Evolutionary conservation across 2,888 invertebrate species (phyloP).

Genomic region (Cheilosia vernalis): DNA sequence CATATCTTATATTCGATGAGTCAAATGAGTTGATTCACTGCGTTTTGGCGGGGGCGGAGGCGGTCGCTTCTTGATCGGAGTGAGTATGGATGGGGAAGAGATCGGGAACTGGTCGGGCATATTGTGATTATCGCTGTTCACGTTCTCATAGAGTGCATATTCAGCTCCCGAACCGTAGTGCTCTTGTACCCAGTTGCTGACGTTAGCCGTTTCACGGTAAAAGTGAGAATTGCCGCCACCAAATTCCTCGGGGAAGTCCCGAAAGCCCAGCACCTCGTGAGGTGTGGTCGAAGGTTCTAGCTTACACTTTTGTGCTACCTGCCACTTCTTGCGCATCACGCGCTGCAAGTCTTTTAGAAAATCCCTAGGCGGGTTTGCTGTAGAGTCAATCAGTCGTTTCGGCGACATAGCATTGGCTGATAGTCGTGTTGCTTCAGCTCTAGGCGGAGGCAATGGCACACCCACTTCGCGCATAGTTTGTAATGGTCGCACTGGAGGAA

Average conservation of each 20-base stretch:
- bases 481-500: constrained; percentile 78
- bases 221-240: constrained; percentile 80
- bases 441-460: constrained; percentile 88
- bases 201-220: constrained; percentile 87
- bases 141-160: constrained; percentile 88
- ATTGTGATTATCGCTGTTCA: constrained; percentile 83
- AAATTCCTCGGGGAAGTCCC: constrained; percentile 88
- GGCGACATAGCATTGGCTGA: constrained; percentile 88
- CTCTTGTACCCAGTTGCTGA: constrained; percentile 95
- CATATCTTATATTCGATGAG: constrained; percentile 81
- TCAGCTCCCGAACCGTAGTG: constrained; percentile 87
- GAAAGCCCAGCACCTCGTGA: constrained; percentile 94
- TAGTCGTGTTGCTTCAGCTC: constrained; percentile 89
- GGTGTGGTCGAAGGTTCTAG: constrained; percentile 94
- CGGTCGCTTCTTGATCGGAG: constrained; percentile 87
- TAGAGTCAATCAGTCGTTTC: constrained; percentile 89
- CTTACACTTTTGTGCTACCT: constrained; percentile 96
- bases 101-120: constrained; percentile 68
- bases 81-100: constrained; percentile 74
- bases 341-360: constrained; percentile 95
- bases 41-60: constrained; percentile 96
- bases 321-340: constrained; percentile 97
- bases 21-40: constrained; percentile 93
- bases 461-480: constrained; percentile 60
- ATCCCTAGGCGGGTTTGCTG: constrained; percentile 90